Conservation (phyloP, 1,140 invertebrate species). For the Scylla paramamosain region DNA sequence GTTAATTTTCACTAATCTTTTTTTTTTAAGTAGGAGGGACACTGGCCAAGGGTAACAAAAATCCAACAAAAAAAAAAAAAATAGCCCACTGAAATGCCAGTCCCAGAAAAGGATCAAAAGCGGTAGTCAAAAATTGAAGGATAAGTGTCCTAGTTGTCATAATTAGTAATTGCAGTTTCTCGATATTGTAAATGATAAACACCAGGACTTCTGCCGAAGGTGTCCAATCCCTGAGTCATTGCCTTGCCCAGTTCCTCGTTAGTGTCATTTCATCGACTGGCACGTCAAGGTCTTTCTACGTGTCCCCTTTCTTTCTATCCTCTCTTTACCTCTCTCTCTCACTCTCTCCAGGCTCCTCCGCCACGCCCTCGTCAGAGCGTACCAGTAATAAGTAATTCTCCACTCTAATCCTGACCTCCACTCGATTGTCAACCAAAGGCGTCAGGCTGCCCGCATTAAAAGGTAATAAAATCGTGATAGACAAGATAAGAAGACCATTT, state of each 20-base stretch:
- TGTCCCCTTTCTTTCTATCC: background rate
- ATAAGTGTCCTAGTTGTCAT: no score
- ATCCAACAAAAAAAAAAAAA: no score
- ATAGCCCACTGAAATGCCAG: no score
- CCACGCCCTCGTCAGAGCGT: background rate
- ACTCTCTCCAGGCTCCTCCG: background rate
- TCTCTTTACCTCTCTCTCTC: conserved; percentile 25
- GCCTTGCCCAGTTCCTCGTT: background rate
- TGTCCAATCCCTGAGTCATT: background rate
- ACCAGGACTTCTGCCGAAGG: background rate
- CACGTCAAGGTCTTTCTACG: background rate
- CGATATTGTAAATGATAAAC: background rate
- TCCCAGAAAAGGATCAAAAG: no score
- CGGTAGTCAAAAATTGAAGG: no score
- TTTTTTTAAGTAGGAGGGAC: no score
- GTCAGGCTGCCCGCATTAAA: conserved; percentile 64
- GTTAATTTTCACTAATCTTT: background rate
- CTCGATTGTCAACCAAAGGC: conserved; percentile 45
- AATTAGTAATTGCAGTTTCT: background rate
- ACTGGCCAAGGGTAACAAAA: no score
- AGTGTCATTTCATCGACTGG: background rate
- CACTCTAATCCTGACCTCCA: background rate
- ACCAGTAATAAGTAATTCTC: background rate
- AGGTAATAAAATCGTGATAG: conserved; percentile 67
- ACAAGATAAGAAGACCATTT: conserved; percentile 69